Conservation (phyloP, 2,797 vertebrate species). For the Alouatta caraya region DNA sequence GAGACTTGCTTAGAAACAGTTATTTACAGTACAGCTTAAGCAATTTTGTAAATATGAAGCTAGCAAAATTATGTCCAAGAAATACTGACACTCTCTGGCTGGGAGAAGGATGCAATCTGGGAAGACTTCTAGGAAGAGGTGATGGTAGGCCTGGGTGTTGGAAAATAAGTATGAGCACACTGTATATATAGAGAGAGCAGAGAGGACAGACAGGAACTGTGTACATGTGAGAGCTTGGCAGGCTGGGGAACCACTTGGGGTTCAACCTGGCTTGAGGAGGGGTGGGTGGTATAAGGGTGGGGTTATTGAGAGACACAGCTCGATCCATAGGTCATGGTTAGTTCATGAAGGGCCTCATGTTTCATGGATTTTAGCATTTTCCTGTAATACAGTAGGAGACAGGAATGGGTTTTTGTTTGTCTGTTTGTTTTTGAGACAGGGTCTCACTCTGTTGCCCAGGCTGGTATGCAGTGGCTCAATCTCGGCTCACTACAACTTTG, state of each 20-base stretch:
- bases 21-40: not conserved
- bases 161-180: not conserved
- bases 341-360: not conserved
- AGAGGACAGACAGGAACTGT: not conserved
- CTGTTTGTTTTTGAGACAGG: not conserved
- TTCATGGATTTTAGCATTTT: not conserved
- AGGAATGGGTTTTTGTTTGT: not conserved
- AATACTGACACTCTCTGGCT: not conserved
- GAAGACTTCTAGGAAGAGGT: conserved; percentile 6
- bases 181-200: not conserved
- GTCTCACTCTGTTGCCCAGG: not conserved
- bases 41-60: not conserved
- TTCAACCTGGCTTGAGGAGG: not conserved
- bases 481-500: not conserved
- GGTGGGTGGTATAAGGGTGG: not conserved
- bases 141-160: not conserved
- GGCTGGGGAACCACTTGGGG: not conserved
- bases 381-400: not conserved
- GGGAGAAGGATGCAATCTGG: not conserved
- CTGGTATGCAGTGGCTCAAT: not conserved
- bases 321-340: not conserved
- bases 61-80: not conserved
- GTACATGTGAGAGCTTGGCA: not conserved
- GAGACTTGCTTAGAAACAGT: not conserved
- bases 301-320: not conserved